Evolutionary conservation across 2,113 vertebrate species (phyloP).

Genomic region (Zosterops borbonicus): DNA sequence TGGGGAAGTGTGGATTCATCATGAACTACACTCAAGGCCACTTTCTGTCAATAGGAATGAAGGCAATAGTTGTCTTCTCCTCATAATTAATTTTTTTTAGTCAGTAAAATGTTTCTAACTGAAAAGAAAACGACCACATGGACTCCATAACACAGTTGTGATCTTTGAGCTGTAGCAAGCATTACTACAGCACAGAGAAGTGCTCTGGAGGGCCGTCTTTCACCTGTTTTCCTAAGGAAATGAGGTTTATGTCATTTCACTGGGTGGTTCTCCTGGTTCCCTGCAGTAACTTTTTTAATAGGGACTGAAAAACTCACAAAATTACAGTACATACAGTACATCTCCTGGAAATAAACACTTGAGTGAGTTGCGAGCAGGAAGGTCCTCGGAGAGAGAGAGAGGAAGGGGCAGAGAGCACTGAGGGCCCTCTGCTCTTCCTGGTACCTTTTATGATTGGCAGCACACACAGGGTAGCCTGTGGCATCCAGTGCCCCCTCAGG

Average conservation of each 20-base stretch:
- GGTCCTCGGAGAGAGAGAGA: background rate
- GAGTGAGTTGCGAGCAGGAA: accelerated
- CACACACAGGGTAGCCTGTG: background rate
- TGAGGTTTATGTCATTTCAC: background rate
- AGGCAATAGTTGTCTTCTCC: background rate
- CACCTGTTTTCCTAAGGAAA: background rate
- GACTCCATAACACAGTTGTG: background rate
- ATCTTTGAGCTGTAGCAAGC: background rate
- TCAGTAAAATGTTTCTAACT: background rate
- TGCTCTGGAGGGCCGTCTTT: background rate
- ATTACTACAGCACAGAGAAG: background rate
- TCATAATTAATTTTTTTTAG: accelerated
- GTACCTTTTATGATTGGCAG: background rate
- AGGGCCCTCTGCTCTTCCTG: background rate
- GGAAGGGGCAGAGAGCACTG: accelerated
- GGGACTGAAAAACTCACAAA: background rate
- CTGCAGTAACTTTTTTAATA: background rate
- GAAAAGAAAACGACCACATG: background rate
- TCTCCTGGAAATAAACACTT: background rate
- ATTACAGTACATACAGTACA: background rate
- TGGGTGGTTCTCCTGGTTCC: background rate
- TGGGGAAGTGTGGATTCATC: background rate
- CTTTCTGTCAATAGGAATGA: background rate
- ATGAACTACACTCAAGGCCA: accelerated
- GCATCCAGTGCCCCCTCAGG: background rate